A percentile compares a stretch with the other conserved stretches of the same genome.
Evolutionary conservation across 2,113 vertebrate species (phyloP).

Genomic region (Danionella cerebrum): DNA sequence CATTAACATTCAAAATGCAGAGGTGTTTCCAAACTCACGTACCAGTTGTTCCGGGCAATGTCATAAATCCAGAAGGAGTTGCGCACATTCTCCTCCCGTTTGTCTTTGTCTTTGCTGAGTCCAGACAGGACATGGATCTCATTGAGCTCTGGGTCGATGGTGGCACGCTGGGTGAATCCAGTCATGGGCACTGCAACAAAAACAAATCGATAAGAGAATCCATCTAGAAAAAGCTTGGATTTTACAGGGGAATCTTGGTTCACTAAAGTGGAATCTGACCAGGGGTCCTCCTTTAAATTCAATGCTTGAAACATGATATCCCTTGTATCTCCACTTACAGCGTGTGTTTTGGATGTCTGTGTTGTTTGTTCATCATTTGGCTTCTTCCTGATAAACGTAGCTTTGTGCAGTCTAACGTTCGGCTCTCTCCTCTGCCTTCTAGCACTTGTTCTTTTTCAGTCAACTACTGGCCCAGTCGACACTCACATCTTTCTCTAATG

Average conservation of each 20-base stretch:
- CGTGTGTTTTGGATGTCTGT: conserved; percentile 34
- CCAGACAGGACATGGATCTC: conserved; percentile 98
- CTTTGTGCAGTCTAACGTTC: conserved; percentile 41
- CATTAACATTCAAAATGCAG: background rate
- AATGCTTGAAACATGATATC: no score
- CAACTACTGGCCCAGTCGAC: background rate
- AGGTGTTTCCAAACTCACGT: conserved; percentile 29
- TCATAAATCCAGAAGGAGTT: conserved; percentile 99
- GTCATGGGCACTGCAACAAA: conserved; percentile 87
- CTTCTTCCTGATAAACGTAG: conserved; percentile 49
- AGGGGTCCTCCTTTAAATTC: no score
- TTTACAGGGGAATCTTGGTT: no score
- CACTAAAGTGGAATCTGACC: no score
- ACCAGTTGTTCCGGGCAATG: conserved; percentile 97
- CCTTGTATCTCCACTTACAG: no score
- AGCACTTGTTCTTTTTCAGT: background rate
- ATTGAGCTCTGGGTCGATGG: conserved; percentile 95
- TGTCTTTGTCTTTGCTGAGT: conserved; percentile 98
- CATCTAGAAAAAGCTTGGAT: no score
- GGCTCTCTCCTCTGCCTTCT: conserved; percentile 15
- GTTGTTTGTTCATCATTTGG: conserved; percentile 36
- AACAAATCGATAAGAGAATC: background rate
- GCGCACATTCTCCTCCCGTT: conserved; percentile 93
- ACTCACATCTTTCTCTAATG: background rate
- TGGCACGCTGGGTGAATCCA: conserved; percentile 95